Evolutionary conservation across 1,140 invertebrate genomes (phyloP).

Genomic region (Drosophila ironensis): DNA sequence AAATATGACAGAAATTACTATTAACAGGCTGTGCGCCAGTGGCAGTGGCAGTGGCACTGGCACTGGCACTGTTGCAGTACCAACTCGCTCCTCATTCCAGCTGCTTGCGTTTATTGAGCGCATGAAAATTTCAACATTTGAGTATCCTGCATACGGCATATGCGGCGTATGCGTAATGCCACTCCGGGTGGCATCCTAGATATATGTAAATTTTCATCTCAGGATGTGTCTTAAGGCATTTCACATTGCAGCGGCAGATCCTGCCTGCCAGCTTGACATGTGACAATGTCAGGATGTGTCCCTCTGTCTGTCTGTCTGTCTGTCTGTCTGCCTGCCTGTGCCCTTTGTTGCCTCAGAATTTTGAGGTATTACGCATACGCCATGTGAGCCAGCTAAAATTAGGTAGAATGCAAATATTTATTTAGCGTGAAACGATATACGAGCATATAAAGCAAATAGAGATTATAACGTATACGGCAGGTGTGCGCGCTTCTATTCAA

Average conservation of each 20-base stretch:
- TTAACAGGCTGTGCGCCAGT: slow-evolving; percentile 57
- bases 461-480: slow-evolving; percentile 55
- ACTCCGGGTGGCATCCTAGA: slow-evolving; percentile 4
- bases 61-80: not conserved
- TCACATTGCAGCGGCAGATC: not conserved
- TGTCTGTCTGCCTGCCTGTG: not conserved
- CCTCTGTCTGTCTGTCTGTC: slow-evolving; percentile 2
- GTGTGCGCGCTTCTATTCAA: slow-evolving; percentile 33
- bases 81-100: slow-evolving; percentile 35
- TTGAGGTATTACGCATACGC: slow-evolving; percentile 32
- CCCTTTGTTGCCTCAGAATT: slow-evolving; percentile 40
- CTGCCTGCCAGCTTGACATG: slow-evolving; percentile 46
- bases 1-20: slow-evolving; percentile 74
- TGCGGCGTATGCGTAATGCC: slow-evolving; percentile 65
- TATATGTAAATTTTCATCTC: slow-evolving; percentile 9
- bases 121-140: slow-evolving; percentile 45
- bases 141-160: slow-evolving; percentile 45
- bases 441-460: slow-evolving; percentile 35
- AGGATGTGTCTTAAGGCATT: slow-evolving; percentile 33
- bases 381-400: slow-evolving; percentile 49
- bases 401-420: slow-evolving; percentile 65
- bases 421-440: slow-evolving; percentile 49
- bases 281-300: slow-evolving; percentile 67
- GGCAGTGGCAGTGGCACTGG: slow-evolving; percentile 1
- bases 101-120: slow-evolving; percentile 57